Percentiles rank a stretch among this genome's conserved stretches.
Evolutionary conservation across 2,888 invertebrate species (phyloP).

Genomic region (Mantis religiosa): DNA sequence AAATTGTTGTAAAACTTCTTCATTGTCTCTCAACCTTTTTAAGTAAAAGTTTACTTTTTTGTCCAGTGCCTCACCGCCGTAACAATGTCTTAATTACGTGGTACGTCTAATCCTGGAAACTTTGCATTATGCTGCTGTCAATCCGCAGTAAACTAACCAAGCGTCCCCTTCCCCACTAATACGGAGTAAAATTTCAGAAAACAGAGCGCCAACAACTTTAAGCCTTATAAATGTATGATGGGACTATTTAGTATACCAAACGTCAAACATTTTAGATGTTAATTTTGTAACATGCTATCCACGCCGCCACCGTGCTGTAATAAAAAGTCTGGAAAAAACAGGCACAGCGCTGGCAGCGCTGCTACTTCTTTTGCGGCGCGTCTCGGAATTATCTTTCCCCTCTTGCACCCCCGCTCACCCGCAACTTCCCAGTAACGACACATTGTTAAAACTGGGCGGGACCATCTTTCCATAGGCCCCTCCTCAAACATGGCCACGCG

Average conservation of each 20-base stretch:
- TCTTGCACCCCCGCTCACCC: neutral
- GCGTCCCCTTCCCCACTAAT: neutral
- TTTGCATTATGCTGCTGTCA: neutral
- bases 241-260: slow-evolving; percentile 11
- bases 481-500: slow-evolving; percentile 16
- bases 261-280: slow-evolving; percentile 16
- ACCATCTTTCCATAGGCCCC: neutral
- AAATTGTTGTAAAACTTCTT: neutral
- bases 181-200: neutral
- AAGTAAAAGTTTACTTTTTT: neutral
- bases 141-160: neutral
- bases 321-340: slow-evolving; percentile 13
- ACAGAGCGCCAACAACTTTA: neutral
- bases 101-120: neutral
- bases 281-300: slow-evolving; percentile 11
- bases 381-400: neutral
- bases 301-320: neutral
- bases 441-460: neutral
- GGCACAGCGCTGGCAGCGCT: neutral
- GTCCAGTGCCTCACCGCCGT: neutral
- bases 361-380: neutral
- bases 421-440: neutral
- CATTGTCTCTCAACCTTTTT: neutral
- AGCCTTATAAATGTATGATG: slow-evolving; percentile 10
- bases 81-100: neutral